Conservation (phyloP, 2,113 vertebrate species). For the Acrocephalus kingi region DNA sequence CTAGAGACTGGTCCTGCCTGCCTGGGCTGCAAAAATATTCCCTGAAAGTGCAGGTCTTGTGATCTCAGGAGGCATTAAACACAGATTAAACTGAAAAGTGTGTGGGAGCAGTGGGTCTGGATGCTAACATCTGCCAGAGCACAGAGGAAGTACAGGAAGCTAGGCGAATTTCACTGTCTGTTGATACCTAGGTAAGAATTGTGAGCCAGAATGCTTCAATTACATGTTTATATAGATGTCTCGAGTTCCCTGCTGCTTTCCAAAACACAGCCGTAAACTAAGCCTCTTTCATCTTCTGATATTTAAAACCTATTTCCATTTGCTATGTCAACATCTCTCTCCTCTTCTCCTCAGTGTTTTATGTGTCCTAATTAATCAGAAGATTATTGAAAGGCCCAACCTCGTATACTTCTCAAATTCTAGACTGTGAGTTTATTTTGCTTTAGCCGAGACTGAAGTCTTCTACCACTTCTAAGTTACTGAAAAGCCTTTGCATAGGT, state of each 20-base stretch:
- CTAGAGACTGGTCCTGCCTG: neutral
- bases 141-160: neutral
- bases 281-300: neutral
- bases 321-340: neutral
- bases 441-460: neutral
- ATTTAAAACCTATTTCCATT: neutral
- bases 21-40: neutral
- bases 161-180: neutral
- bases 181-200: neutral
- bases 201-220: neutral
- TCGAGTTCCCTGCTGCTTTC: neutral
- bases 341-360: neutral
- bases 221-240: neutral
- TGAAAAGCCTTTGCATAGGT: neutral
- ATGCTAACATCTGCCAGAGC: neutral
- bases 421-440: neutral
- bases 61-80: neutral
- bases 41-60: neutral
- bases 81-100: fast-evolving
- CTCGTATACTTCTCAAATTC: neutral
- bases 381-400: neutral
- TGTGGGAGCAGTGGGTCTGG: neutral
- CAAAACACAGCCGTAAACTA: neutral
- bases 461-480: neutral
- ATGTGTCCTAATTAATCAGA: neutral